Evolutionary conservation across 2,888 invertebrate genomes (phyloP), one percentile per base, ranked within the genome.

Genomic region (Sialis lutaria): DNA sequence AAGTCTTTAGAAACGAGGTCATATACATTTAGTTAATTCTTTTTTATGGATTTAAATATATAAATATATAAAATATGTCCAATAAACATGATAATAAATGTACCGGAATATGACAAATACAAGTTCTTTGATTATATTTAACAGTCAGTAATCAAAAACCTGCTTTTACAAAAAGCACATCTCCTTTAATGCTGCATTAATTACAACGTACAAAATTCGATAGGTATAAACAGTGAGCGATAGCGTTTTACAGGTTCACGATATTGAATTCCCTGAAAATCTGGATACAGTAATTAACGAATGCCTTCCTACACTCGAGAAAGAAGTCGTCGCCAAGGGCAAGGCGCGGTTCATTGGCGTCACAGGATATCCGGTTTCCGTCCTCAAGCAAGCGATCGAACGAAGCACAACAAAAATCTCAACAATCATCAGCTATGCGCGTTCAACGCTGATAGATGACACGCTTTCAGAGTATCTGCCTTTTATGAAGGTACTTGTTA

Each of bases 251-350:
- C 59, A 93, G 90, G 75, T 93, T n/a, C 95, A 95, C 58, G 95
- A 96, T 58, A 68, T 87, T 47, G 92, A 93, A 57, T 95, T 91
- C 61, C 85, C 88, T 0, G 76, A 82, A 6, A 78, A 75, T 51
- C 62, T 79, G 13, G 79, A 87, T 40, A 65, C 83, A 7, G 70
- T 96, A 4, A 55, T 92, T 1, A 81, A 84, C 45, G 91, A 95
- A 65, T 91, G 92, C 0, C 62, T 96, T 37, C 93, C 93, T 4
- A 76, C 82, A 1, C 63, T 95, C 8, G 79, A 83, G 54, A 31
- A 47, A 22, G 76, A 75, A 55, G 73, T 85, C 6, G 81, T 85
- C 2, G 70, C 75, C 32, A 74, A 79, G 40, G 82, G 82, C 5
- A 82, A 79, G 59, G 84, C 82, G 0, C 75, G 73, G 50, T 82